A percentile compares a stretch with the other conserved stretches of the same genome.
phyloP scores from a whole-genome alignment of 2,113 vertebrate genomes.

The Microtus ochrogaster region DNA sequence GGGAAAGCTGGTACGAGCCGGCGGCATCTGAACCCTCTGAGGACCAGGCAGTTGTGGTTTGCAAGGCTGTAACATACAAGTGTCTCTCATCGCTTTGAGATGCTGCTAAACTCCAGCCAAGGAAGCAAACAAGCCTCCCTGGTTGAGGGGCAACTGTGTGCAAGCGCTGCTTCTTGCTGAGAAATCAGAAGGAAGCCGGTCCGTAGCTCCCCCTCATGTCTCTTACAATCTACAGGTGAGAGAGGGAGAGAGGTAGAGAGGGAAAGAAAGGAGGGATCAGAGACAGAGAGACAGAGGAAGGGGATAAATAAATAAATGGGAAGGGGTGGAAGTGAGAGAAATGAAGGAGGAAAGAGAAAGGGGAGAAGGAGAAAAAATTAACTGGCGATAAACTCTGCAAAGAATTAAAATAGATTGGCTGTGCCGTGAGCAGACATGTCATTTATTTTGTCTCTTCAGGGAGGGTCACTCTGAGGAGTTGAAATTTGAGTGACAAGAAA shows the following conservation, averaged over 20 bases:
- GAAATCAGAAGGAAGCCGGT: background rate
- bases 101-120: background rate
- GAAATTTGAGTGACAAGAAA: background rate
- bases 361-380: background rate
- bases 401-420: background rate
- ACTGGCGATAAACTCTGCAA: background rate
- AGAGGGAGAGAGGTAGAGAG: background rate
- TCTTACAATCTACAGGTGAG: background rate
- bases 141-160: background rate
- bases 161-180: background rate
- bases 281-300: rapidly evolving
- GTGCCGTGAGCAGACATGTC: background rate
- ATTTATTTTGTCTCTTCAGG: background rate
- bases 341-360: background rate
- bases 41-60: rapidly evolving
- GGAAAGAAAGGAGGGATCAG: background rate
- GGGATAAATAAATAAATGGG: background rate
- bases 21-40: background rate
- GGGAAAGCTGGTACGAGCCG: background rate
- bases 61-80: background rate
- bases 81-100: background rate
- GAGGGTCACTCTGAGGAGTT: background rate
- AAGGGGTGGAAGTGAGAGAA: too few relatives aligned
- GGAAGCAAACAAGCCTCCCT: background rate
- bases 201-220: background rate